These are phyloP conservation scores for Platycercus adscitus DNA, from an alignment of 2,113 vertebrate genomes.

Conservation along the genomic window DNA sequence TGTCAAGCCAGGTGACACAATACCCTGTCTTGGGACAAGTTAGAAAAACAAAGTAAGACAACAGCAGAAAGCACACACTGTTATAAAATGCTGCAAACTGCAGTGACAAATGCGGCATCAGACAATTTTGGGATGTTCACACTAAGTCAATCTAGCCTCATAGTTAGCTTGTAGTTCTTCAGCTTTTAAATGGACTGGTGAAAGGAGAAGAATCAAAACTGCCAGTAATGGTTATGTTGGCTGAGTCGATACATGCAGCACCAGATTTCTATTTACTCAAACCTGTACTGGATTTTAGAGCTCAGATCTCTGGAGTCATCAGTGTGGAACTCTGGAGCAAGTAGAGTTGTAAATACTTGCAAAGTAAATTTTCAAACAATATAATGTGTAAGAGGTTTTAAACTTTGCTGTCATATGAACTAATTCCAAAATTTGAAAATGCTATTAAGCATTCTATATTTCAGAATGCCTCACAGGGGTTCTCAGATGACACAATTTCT, in stretches of 20 bases:
- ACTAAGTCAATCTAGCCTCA: neutral
- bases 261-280: neutral
- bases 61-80: neutral
- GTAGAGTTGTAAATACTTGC: neutral
- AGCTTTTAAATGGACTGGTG: neutral
- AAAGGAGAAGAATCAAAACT: neutral
- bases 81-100: neutral
- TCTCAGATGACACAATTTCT: neutral
- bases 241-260: neutral
- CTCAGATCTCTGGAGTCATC: neutral
- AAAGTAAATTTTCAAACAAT: neutral
- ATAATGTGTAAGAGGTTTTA: neutral
- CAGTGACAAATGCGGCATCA: neutral
- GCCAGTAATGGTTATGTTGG: neutral
- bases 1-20: slow-evolving; percentile 87
- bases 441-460: neutral
- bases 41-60: neutral
- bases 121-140: neutral
- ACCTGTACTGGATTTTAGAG: neutral
- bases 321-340: neutral
- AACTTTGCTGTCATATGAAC: neutral
- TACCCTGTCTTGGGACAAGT: slow-evolving; percentile 81
- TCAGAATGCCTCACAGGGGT: neutral
- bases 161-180: neutral
- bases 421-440: neutral